phyloP scores from a whole-genome alignment of 2,888 invertebrate genomes.

The Odiellus spinosus region DNA sequence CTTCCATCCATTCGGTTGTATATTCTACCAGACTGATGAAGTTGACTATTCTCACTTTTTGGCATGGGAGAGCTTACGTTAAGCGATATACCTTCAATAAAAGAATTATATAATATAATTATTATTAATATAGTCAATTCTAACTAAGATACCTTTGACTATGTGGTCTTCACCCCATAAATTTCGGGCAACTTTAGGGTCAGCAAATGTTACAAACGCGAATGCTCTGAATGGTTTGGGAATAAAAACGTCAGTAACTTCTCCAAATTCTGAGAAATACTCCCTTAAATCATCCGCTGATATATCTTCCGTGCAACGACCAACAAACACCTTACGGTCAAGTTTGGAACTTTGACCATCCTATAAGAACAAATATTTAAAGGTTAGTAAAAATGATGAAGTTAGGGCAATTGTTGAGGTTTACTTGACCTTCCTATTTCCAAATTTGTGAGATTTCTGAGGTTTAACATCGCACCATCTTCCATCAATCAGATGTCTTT shows the following conservation, averaged over 20 bases:
- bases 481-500: constrained; percentile 91
- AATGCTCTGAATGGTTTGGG: constrained; percentile 84
- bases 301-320: constrained; percentile 83
- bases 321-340: constrained; percentile 58
- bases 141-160: constrained; percentile 48
- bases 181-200: constrained; percentile 75
- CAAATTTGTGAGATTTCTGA: constrained; percentile 91
- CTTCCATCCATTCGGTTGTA: constrained; percentile 33
- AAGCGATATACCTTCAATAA: constrained; percentile 60
- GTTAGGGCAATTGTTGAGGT: constrained; percentile 2
- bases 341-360: constrained; percentile 19
- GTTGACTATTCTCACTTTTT: constrained; percentile 41
- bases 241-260: constrained; percentile 89
- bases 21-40: constrained; percentile 20
- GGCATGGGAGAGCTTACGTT: constrained; percentile 79
- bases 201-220: constrained; percentile 84
- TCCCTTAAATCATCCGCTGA: constrained; percentile 74
- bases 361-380: background rate
- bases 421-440: too few relatives aligned
- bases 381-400: background rate
- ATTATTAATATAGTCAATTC: too few relatives aligned
- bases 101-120: too few relatives aligned
- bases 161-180: constrained; percentile 87
- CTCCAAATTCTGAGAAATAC: constrained; percentile 78
- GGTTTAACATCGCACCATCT: constrained; percentile 98